phyloP scores from a whole-genome alignment of 2,888 invertebrate genomes.

The Bhutanitis thaidina region DNA sequence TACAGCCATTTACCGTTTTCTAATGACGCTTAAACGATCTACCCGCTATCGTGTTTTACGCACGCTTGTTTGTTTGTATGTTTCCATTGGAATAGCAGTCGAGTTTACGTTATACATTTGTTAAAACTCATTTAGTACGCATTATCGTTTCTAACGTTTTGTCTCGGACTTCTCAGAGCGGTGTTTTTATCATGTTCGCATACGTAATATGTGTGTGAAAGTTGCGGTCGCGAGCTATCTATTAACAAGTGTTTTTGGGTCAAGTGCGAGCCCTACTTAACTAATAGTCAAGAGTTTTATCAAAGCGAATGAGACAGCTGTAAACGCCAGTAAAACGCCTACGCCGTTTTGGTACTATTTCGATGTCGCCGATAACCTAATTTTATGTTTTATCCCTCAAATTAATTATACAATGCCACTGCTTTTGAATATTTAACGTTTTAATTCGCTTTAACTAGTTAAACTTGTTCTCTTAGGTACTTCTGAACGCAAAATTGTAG shows the following conservation, averaged over 20 bases:
- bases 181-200: conserved; percentile 30
- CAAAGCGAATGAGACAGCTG: background rate
- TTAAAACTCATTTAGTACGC: background rate
- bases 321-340: background rate
- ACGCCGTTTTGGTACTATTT: background rate
- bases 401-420: background rate
- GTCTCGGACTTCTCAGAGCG: conserved; percentile 39
- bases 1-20: background rate
- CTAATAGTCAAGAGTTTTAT: background rate
- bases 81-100: background rate
- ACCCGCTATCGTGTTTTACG: background rate
- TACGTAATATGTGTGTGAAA: conserved; percentile 43
- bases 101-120: background rate
- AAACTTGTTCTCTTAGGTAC: too few species aligned
- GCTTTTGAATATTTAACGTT: background rate
- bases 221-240: conserved; percentile 39
- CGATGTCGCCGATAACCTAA: background rate
- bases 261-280: conserved; percentile 33
- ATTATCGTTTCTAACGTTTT: conserved; percentile 27
- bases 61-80: background rate
- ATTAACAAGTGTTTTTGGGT: conserved; percentile 36
- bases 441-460: background rate
- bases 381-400: background rate
- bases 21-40: conserved; percentile 5
- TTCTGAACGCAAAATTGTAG: too few species aligned